Evolutionary conservation across 2,113 vertebrate species (phyloP), one percentile per base, ranked within the genome.

Genomic region (Chaetura pelagica): DNA sequence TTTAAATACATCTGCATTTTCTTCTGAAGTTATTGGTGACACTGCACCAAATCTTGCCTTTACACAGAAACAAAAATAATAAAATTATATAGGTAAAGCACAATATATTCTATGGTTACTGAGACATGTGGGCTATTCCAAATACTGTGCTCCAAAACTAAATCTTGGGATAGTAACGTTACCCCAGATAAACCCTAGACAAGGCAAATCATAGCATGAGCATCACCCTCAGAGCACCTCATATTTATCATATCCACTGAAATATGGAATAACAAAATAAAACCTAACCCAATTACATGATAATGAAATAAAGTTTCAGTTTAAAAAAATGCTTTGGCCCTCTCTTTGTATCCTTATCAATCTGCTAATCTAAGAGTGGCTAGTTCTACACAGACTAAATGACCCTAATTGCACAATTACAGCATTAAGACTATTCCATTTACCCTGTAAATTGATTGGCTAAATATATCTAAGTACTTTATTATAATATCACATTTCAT

Each of bases 251-350:
- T 97, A 85, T 35, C 48, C 83, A 93, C 88, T 89, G 88, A 94
- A 92, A 77, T 80, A 86, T 75, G 72, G 91, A 95, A 94, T 96
- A 96, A 96, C 76, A 94, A 89, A 97, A 96, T 95, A 95, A 96
- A 95, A 40, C 16, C 84, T 95, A 96, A 97, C n/a, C 11, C 59
- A 93, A 95, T 94, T 96, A 86, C 62, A 52, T 71, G 35, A 92
- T 94, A 96, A 94, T 95, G 83, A 96, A 97, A 97, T 96, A 95
- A 96, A 88, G 22, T 91, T 94, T 93, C 92, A 75, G 52, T 66
- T 92, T 75, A n/a, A 92, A 94, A 95, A 73, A 95, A 90, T 88
- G 64, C 13, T 87, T 95, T 93, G 89, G 91, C 88, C 87, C 87
- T 94, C 76, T 79, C 61, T 87, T 82, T 97, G 76, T 90, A 94